phyloP scores from a whole-genome alignment of 1,140 invertebrate genomes.

The Leptinotarsa undecemlineata region DNA sequence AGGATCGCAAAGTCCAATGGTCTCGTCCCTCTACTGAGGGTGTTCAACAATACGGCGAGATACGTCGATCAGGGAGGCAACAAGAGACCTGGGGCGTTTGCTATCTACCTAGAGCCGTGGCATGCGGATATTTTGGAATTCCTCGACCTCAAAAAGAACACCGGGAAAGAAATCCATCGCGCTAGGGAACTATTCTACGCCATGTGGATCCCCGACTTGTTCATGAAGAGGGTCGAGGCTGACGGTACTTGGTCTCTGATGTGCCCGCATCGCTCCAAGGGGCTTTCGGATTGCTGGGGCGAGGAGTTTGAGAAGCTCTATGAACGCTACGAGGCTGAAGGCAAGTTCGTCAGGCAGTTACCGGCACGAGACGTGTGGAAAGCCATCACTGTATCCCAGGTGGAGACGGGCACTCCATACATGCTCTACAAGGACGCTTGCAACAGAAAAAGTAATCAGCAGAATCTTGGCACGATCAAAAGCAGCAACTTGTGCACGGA shows the following conservation, averaged over 20 bases:
- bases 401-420: constrained; percentile 98
- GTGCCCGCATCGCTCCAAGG: constrained; percentile 94
- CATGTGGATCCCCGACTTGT: constrained; percentile 98
- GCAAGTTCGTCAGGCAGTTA: constrained; percentile 60
- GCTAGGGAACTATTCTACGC: constrained; percentile 97
- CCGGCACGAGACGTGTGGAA: constrained; percentile 91
- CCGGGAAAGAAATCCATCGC: constrained; percentile 80
- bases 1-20: constrained; percentile 96
- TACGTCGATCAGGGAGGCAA: constrained; percentile 99
- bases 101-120: constrained; percentile 99
- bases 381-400: constrained; percentile 92
- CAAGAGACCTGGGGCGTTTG: constrained; percentile 96
- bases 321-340: constrained; percentile 84
- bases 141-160: constrained; percentile 45
- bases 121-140: constrained; percentile 96
- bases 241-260: constrained; percentile 92
- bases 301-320: constrained; percentile 94
- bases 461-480: constrained; percentile 98
- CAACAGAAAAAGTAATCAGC: constrained; percentile 97
- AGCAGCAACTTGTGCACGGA: constrained; percentile 99
- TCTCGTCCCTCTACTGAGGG: constrained; percentile 93
- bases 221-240: constrained; percentile 93
- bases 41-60: constrained; percentile 94
- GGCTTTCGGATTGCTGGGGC: constrained; percentile 90
- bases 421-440: constrained; percentile 98